These are phyloP conservation scores for Steinernema feltiae DNA, from an alignment of 1,140 invertebrate species.

Conservation along the genomic window DNA sequence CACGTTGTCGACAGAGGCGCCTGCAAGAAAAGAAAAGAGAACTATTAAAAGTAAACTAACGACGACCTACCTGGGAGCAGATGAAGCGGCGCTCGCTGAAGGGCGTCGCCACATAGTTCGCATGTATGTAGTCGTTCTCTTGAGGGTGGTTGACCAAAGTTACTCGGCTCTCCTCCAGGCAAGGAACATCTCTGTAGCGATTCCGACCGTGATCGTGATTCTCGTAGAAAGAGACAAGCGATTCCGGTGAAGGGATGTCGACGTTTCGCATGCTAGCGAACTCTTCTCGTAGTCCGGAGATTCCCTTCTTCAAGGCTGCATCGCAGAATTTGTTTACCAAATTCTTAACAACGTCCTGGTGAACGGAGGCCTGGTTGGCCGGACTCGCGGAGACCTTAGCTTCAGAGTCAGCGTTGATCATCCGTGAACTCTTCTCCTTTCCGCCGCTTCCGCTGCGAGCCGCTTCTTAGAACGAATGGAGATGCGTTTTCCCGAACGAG, in stretches of 20 bases:
- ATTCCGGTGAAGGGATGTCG: not conserved
- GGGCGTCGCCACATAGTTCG: constrained; percentile 11
- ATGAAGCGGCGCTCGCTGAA: constrained; percentile 10
- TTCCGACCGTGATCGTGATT: constrained; percentile 7
- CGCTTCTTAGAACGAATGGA: not conserved
- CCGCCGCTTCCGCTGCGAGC: no score
- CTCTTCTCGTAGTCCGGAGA: not conserved
- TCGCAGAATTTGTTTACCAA: not conserved
- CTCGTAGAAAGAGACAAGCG: not conserved
- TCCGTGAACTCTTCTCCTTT: no score
- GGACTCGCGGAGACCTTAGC: not conserved
- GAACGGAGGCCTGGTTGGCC: not conserved
- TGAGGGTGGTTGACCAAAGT: not conserved
- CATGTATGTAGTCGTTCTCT: constrained; percentile 17
- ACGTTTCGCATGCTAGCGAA: not conserved
- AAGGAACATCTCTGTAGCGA: constrained; percentile 24
- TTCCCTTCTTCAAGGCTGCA: not conserved
- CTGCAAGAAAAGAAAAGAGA: not conserved
- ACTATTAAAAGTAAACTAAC: not conserved
- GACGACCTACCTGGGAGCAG: not conserved
- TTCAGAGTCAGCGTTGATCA: not conserved
- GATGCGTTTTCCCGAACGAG: no score
- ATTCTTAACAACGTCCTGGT: not conserved
- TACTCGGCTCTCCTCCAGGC: constrained; percentile 22
- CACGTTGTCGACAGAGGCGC: not conserved